Evolutionary conservation across 2,797 vertebrate genomes (phyloP).

Genomic region (Oceanodroma leucorhoa): DNA sequence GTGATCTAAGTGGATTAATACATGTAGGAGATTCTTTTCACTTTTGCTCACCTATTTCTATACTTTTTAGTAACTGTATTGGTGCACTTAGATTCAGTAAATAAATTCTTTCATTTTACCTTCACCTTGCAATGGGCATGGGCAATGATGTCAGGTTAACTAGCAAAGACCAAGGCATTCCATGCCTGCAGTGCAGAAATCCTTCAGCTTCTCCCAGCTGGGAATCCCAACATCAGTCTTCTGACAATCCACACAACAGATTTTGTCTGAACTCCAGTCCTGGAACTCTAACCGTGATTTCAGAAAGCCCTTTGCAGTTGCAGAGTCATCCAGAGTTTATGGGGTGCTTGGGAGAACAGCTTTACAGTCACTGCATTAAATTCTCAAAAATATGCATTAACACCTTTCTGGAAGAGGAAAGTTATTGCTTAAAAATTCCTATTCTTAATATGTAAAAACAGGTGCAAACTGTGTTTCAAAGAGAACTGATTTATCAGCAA

Average conservation of each 20-base stretch:
- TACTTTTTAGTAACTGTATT: not conserved
- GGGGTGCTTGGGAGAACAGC: not conserved
- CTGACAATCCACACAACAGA: not conserved
- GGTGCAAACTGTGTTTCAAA: not conserved
- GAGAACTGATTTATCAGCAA: not conserved
- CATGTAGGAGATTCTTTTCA: not conserved
- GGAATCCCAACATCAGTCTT: not conserved
- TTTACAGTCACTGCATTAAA: not conserved
- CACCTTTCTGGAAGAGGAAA: not conserved
- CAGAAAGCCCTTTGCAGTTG: not conserved
- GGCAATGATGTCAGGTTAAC: not conserved
- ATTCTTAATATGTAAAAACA: not conserved
- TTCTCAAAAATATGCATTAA: not conserved
- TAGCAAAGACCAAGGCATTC: not conserved
- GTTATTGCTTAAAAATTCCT: not conserved
- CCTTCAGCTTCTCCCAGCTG: not conserved
- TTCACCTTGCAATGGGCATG: fast-evolving
- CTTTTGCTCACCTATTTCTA: not conserved
- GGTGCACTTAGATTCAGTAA: not conserved
- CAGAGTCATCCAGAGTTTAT: not conserved
- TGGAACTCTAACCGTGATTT: not conserved
- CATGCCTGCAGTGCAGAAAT: not conserved
- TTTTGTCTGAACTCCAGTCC: not conserved
- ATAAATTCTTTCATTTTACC: not conserved
- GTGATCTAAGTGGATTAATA: not conserved